Percentiles rank a stretch among this genome's conserved stretches.
These are phyloP conservation scores for Valencia hispanica DNA, from an alignment of 2,797 vertebrate species.

Conservation along the genomic window DNA sequence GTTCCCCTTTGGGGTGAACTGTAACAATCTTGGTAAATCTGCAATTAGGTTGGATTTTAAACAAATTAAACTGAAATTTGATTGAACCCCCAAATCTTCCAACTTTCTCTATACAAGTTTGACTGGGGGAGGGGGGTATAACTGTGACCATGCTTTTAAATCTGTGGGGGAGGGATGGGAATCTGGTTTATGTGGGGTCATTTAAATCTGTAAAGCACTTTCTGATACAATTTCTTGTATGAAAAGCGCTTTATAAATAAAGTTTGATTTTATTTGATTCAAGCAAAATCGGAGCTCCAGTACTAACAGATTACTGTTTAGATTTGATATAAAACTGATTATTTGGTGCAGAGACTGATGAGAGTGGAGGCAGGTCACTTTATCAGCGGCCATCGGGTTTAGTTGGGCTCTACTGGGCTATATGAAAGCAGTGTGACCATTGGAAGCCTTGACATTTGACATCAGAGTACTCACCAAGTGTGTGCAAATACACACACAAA, in stretches of 20 bases:
- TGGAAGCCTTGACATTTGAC: slow-evolving; percentile 38
- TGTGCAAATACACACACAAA: slow-evolving; percentile 8
- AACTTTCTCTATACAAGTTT: not conserved
- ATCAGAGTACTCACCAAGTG: too few species aligned
- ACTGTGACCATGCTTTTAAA: too few species aligned
- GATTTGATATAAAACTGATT: not conserved
- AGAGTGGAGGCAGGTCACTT: slow-evolving; percentile 22
- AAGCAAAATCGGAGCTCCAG: not conserved
- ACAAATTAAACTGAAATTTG: not conserved
- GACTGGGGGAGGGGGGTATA: too few species aligned
- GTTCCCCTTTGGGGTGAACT: not conserved
- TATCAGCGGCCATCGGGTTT: slow-evolving; percentile 21
- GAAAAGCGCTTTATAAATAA: too few species aligned
- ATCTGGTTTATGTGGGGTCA: too few species aligned
- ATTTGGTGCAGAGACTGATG: not conserved
- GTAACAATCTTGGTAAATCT: not conserved
- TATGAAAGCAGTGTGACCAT: slow-evolving; percentile 35
- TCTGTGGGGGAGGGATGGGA: too few species aligned
- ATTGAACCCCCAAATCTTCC: not conserved
- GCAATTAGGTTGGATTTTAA: not conserved
- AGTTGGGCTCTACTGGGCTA: slow-evolving; percentile 36
- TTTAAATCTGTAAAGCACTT: too few species aligned
- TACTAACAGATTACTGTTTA: not conserved
- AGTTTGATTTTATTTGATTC: too few species aligned
- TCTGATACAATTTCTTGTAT: too few species aligned